These are phyloP conservation scores for Drosophila willistoni DNA, from an alignment of 1,140 invertebrate genomes.

Conservation along the genomic window DNA sequence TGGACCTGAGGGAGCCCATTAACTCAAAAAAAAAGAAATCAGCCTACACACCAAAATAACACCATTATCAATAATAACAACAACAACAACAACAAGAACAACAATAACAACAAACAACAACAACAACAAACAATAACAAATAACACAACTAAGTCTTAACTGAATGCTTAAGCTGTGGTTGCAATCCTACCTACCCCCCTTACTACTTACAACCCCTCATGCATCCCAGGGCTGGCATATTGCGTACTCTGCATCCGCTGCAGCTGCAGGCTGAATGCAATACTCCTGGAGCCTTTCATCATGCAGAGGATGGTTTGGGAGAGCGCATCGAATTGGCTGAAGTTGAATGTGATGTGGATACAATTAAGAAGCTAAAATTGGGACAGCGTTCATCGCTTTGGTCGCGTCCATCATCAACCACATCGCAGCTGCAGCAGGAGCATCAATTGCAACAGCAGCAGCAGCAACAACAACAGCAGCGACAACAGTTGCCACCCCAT, in stretches of 20 bases:
- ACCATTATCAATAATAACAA: slow-evolving; percentile 38
- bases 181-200: slow-evolving; percentile 50
- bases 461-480: slow-evolving; percentile 47
- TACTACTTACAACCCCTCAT: slow-evolving; percentile 46
- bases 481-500: slow-evolving; percentile 61
- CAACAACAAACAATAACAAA: slow-evolving; percentile 45
- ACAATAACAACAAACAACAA: slow-evolving; percentile 50
- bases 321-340: slow-evolving; percentile 86
- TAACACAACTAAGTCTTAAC: slow-evolving; percentile 70
- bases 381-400: slow-evolving; percentile 89
- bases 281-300: slow-evolving; percentile 63
- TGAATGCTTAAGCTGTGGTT: slow-evolving; percentile 73
- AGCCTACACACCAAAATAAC: slow-evolving; percentile 30
- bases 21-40: slow-evolving; percentile 12
- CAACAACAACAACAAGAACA: slow-evolving; percentile 39
- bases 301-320: slow-evolving; percentile 80
- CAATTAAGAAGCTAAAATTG: slow-evolving; percentile 89
- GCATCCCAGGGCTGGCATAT: slow-evolving; percentile 84
- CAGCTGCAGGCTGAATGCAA: slow-evolving; percentile 81
- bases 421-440: slow-evolving; percentile 84
- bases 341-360: slow-evolving; percentile 90
- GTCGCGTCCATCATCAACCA: slow-evolving; percentile 86
- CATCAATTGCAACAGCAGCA: slow-evolving; percentile 64
- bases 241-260: slow-evolving; percentile 86
- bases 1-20: slow-evolving; percentile 70